A percentile compares a stretch with the other conserved stretches of the same genome.
These are phyloP conservation scores for Eupristina koningsbergeri DNA, from an alignment of 1,140 invertebrate genomes.

Conservation along the genomic window DNA sequence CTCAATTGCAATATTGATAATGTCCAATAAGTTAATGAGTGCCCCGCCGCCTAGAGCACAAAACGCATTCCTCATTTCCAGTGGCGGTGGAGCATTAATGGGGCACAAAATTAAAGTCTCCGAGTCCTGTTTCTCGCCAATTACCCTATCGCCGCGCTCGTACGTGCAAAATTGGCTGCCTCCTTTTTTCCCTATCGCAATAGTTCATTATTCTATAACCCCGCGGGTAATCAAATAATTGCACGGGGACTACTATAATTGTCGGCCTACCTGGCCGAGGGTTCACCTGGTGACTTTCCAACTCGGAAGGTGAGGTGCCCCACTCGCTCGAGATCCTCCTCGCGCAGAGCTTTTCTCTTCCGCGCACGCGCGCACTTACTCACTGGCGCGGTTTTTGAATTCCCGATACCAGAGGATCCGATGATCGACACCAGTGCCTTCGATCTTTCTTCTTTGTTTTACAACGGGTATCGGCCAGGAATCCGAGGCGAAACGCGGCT, in stretches of 20 bases:
- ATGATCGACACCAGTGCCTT: neutral
- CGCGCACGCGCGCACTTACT: neutral
- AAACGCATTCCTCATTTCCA: neutral
- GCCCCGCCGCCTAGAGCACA: neutral
- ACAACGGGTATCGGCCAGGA: neutral
- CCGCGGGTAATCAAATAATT: too few species aligned
- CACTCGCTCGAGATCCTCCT: too few species aligned
- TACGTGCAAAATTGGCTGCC: neutral
- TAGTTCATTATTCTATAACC: slow-evolving; percentile 27
- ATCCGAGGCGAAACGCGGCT: neutral
- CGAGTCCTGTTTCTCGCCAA: neutral
- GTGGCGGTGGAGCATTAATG: slow-evolving; percentile 5
- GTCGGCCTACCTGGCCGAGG: too few species aligned
- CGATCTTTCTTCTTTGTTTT: neutral
- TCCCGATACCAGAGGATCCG: neutral
- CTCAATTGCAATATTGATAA: neutral
- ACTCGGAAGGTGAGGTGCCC: too few species aligned
- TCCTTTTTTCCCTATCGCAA: neutral
- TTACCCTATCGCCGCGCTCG: too few species aligned
- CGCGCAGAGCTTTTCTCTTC: too few species aligned
- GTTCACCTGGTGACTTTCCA: too few species aligned
- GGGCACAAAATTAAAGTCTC: slow-evolving; percentile 14
- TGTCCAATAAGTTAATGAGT: neutral
- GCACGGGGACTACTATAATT: too few species aligned
- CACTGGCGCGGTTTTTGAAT: neutral